Evolutionary conservation across 1,140 invertebrate species (phyloP).

Genomic region (Bombus sibiricus): DNA sequence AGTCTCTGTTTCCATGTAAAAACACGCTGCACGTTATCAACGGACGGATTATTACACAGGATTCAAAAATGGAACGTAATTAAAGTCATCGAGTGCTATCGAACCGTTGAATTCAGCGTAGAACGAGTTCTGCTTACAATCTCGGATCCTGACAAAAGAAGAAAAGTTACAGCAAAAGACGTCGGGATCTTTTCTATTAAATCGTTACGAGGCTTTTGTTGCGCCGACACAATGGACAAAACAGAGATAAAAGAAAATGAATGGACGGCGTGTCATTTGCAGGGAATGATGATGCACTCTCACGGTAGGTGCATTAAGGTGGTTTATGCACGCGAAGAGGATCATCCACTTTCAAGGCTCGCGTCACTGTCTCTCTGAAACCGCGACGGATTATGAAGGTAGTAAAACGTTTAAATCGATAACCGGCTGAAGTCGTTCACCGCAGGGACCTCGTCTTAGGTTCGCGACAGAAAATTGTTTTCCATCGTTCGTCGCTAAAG

Average conservation of each 20-base stretch:
- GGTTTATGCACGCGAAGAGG: conserved; percentile 65
- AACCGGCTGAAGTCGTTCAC: conserved; percentile 13
- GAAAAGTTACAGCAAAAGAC: conserved; percentile 21
- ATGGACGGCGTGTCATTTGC: conserved; percentile 64
- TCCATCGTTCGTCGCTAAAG: conserved; percentile 15
- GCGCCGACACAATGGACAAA: conserved; percentile 61
- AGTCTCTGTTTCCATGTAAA: not conserved
- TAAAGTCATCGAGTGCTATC: not conserved
- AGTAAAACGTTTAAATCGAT: conserved; percentile 63
- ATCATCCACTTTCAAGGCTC: conserved; percentile 54
- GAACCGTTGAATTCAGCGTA: not conserved
- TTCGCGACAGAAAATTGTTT: conserved; percentile 13
- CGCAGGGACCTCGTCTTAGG: not conserved
- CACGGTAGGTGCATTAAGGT: conserved; percentile 68
- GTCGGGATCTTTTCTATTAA: conserved; percentile 59
- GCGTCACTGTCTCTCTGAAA: not conserved
- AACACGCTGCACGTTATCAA: not conserved
- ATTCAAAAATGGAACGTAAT: not conserved
- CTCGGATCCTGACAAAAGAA: not conserved
- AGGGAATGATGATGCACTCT: conserved; percentile 68
- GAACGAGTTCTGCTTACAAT: not conserved
- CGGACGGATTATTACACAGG: not conserved
- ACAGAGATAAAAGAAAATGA: conserved; percentile 60
- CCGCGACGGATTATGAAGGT: conserved; percentile 51
- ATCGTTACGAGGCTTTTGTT: conserved; percentile 64